These are phyloP conservation scores for Amblyornis subalaris DNA, from an alignment of 2,113 vertebrate genomes.

Conservation along the genomic window DNA sequence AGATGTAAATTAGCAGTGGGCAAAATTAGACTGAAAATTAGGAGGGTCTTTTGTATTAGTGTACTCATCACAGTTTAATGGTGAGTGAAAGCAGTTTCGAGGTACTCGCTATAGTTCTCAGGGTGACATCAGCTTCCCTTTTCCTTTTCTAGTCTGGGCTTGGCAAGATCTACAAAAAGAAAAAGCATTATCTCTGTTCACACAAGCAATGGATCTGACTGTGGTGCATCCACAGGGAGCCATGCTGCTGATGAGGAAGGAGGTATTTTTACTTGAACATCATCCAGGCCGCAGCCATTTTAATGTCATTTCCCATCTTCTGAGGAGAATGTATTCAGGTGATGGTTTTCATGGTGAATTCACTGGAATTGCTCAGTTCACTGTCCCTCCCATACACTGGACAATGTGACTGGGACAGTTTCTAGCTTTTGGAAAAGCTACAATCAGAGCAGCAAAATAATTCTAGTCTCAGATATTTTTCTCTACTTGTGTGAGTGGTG, in stretches of 20 bases:
- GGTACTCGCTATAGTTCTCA: background rate
- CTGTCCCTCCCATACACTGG: background rate
- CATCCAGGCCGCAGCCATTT: background rate
- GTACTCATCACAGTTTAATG: background rate
- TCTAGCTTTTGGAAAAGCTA: background rate
- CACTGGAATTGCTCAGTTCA: background rate
- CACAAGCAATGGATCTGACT: background rate
- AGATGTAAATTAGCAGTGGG: background rate
- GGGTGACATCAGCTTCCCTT: background rate
- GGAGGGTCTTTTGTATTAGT: background rate
- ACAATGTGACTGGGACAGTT: background rate
- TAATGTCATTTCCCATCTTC: background rate
- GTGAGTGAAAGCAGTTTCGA: background rate
- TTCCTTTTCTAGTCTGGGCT: background rate
- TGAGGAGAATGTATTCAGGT: background rate
- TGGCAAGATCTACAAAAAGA: background rate
- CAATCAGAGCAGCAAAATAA: background rate
- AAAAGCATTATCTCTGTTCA: background rate
- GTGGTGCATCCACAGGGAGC: background rate
- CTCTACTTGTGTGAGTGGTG: fast-evolving
- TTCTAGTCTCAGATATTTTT: background rate
- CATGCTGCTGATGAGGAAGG: background rate
- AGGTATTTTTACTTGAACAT: background rate
- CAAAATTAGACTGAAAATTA: background rate
- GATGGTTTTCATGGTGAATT: background rate